Conservation (phyloP, 2,797 vertebrate genomes). For the Graptemys geographica region DNA sequence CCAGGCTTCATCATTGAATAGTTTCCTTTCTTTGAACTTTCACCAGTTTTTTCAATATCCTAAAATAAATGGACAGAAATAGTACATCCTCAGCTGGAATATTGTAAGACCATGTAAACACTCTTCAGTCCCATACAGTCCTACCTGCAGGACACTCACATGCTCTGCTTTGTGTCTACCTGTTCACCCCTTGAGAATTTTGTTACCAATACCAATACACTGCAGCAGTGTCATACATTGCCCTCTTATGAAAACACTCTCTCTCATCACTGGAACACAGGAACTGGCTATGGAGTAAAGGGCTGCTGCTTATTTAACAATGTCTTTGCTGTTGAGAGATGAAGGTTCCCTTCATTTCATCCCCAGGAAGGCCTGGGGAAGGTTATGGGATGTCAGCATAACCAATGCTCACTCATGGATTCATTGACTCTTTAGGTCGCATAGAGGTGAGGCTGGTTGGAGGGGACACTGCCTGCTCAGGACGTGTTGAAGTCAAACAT, state of each 20-base stretch:
- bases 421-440: constrained; percentile 58
- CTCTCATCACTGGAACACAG: background rate
- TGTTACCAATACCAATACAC: too few species aligned
- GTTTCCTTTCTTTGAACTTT: background rate
- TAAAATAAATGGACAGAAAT: too few species aligned
- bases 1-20: background rate
- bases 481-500: constrained; percentile 72
- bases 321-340: background rate
- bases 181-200: background rate
- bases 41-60: background rate
- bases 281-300: background rate
- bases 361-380: background rate
- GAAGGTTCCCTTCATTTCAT: background rate
- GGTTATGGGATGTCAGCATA: background rate
- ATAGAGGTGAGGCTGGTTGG: constrained; percentile 61
- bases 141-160: background rate
- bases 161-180: background rate
- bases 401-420: background rate
- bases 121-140: too few species aligned
- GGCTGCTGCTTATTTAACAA: background rate
- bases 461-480: constrained; percentile 76
- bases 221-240: background rate
- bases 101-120: background rate
- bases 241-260: background rate
- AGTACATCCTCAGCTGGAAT: too few species aligned